These are phyloP conservation scores for Odontamblyopus lacepedii DNA, from an alignment of 2,797 vertebrate species.

Conservation along the genomic window DNA sequence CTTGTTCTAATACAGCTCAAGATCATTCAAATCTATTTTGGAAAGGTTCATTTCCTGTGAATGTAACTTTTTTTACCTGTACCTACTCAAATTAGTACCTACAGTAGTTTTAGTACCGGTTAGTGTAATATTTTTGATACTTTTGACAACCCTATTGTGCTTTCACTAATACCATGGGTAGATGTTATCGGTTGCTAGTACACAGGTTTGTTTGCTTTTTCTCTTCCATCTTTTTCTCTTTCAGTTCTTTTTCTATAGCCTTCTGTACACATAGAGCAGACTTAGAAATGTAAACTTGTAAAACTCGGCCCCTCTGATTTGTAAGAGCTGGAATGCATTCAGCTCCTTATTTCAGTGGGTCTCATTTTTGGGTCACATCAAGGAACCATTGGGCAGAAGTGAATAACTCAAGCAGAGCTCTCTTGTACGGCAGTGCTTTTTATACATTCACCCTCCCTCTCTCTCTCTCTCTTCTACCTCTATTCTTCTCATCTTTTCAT, in stretches of 20 bases:
- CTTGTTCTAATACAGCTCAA: no score
- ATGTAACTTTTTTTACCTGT: no score
- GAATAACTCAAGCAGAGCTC: constrained; percentile 58
- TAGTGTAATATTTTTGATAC: no score
- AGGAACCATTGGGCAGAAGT: constrained; percentile 47
- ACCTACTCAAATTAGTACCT: no score
- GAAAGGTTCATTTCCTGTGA: no score
- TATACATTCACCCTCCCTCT: constrained; percentile 7
- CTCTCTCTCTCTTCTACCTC: background rate
- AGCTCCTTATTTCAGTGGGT: constrained; percentile 33
- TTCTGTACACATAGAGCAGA: background rate
- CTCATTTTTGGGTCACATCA: constrained; percentile 36
- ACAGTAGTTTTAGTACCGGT: no score
- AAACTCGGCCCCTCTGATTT: constrained; percentile 47
- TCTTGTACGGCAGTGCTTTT: constrained; percentile 17
- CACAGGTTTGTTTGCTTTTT: background rate
- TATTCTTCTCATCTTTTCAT: background rate
- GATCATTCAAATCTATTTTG: no score
- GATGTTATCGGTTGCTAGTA: no score
- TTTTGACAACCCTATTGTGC: no score
- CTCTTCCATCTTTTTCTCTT: background rate
- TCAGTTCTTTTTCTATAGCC: background rate
- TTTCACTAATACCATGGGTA: no score
- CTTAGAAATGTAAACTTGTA: constrained; percentile 2
- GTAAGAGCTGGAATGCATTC: constrained; percentile 60